A percentile compares a stretch with the other conserved stretches of the same genome.
phyloP scores from a whole-genome alignment of 2,113 vertebrate species.

The Tilapia sparmanii region DNA sequence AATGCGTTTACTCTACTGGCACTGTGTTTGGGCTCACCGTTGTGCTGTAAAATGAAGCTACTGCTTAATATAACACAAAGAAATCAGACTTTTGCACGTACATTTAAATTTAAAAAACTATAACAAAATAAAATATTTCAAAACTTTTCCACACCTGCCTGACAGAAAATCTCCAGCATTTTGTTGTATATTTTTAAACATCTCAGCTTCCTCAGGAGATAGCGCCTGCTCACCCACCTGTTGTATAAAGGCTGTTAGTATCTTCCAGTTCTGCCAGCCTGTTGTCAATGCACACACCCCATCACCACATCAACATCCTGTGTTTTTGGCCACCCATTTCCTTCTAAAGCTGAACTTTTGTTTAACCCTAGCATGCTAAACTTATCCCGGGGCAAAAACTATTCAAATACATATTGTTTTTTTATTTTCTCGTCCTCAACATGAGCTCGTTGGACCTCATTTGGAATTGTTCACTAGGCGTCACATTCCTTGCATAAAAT shows the following conservation, averaged over 20 bases:
- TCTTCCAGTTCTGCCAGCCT: neutral
- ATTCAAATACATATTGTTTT: neutral
- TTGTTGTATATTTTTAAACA: neutral
- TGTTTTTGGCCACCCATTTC: neutral
- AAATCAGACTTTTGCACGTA: neutral
- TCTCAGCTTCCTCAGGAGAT: neutral
- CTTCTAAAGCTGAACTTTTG: neutral
- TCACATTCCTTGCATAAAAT: neutral
- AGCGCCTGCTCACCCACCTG: neutral
- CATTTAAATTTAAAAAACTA: neutral
- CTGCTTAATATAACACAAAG: neutral
- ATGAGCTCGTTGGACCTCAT: neutral
- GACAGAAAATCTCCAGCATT: neutral
- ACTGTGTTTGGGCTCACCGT: neutral
- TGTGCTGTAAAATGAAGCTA: neutral
- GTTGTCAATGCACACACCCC: neutral
- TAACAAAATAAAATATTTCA: neutral
- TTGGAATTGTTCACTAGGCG: neutral
- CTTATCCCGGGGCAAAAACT: neutral
- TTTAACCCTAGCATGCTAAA: neutral
- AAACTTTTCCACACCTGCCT: neutral
- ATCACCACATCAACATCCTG: neutral
- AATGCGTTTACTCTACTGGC: neutral
- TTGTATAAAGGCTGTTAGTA: neutral
- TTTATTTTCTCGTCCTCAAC: neutral